Percentiles rank a stretch among this genome's conserved stretches.
Conservation (phyloP, 2,797 vertebrate species). For the Myripristis jacobus region DNA sequence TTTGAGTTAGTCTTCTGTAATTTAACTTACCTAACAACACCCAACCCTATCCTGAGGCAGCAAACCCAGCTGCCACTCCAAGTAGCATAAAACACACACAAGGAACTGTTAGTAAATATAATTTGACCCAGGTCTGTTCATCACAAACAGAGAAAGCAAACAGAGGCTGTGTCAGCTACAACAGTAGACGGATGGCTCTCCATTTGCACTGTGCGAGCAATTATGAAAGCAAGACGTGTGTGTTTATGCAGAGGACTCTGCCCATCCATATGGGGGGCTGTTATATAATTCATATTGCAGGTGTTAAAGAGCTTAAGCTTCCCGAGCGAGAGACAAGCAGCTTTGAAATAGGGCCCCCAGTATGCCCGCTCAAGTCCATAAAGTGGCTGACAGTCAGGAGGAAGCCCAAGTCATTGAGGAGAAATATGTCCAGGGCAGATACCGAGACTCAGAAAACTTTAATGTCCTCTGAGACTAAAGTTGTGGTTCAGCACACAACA, state of each 20-base stretch:
- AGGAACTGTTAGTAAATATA: constrained; percentile 45
- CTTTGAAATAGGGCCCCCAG: constrained; percentile 48
- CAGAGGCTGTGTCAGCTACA: constrained; percentile 22
- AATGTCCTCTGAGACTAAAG: no score
- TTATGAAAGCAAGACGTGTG: constrained; percentile 43
- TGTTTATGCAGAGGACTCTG: constrained; percentile 55
- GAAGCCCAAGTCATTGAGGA: constrained; percentile 22
- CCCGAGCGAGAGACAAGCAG: constrained; percentile 57
- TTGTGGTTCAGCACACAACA: no score
- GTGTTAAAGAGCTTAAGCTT: constrained; percentile 67
- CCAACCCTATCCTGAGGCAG: constrained; percentile 23
- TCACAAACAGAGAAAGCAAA: constrained; percentile 34
- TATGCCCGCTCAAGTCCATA: constrained; percentile 24
- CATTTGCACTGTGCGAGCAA: constrained; percentile 37
- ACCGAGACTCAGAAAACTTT: constrained; percentile 21
- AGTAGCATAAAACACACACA: constrained; percentile 46
- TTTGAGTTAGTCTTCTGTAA: constrained; percentile 45
- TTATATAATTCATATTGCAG: constrained; percentile 76
- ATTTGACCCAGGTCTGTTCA: constrained; percentile 35
- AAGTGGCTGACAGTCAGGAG: constrained; percentile 52
- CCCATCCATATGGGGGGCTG: constrained; percentile 54
- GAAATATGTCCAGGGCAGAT: constrained; percentile 38
- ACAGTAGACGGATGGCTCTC: constrained; percentile 41
- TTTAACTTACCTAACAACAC: constrained; percentile 44
- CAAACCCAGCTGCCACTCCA: constrained; percentile 55